A percentile compares a stretch with the other conserved stretches of the same genome.
Conservation (phyloP, 1,140 invertebrate genomes). For the Maconellicoccus hirsutus region DNA sequence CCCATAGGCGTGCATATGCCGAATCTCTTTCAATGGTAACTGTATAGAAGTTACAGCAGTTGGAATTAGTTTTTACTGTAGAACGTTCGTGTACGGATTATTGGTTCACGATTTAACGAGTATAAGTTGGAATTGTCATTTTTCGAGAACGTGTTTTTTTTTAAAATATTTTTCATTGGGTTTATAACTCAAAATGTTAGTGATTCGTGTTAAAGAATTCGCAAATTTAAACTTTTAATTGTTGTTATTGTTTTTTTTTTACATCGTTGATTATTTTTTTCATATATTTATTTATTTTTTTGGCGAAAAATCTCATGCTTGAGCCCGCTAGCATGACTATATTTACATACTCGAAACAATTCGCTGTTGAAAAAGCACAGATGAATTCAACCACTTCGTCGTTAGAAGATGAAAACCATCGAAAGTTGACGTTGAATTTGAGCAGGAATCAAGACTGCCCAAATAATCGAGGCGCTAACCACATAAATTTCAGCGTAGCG, state of each 20-base stretch:
- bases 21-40: neutral
- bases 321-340: slow-evolving; percentile 20
- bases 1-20: neutral
- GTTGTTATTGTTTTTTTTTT: too few relatives aligned
- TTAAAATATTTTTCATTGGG: neutral
- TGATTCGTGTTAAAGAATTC: neutral
- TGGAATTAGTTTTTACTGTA: neutral
- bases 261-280: too few relatives aligned
- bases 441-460: neutral
- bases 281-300: neutral
- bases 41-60: neutral
- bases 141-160: neutral
- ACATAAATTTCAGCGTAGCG: slow-evolving; percentile 41
- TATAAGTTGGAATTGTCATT: neutral
- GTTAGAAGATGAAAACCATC: neutral
- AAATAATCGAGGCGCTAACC: slow-evolving; percentile 27
- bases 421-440: slow-evolving; percentile 4
- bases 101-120: neutral
- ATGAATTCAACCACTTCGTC: neutral
- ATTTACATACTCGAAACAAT: slow-evolving; percentile 13
- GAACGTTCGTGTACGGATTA: neutral
- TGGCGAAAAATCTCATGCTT: slow-evolving; percentile 8
- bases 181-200: neutral
- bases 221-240: neutral
- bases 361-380: slow-evolving; percentile 12